These are phyloP conservation scores for Vireo griseus DNA, from an alignment of 2,797 vertebrate species.

Conservation along the genomic window DNA sequence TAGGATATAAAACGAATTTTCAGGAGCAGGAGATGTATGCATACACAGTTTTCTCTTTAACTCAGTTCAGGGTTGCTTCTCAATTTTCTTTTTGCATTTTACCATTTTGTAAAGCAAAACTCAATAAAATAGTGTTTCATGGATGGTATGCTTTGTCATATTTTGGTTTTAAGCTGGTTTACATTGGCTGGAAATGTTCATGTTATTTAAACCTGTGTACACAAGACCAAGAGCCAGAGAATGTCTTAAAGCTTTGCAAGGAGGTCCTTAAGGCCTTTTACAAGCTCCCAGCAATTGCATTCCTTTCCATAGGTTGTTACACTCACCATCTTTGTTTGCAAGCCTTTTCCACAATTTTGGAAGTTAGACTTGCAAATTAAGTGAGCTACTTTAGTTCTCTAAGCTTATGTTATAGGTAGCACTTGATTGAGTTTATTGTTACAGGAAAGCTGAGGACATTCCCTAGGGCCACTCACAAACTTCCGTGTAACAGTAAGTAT, in stretches of 20 bases:
- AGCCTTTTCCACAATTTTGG: neutral
- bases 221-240: neutral
- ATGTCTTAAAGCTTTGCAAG: neutral
- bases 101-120: neutral
- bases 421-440: constrained; percentile 39
- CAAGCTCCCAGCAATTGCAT: neutral
- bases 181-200: neutral
- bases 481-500: neutral
- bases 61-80: neutral
- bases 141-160: neutral
- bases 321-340: neutral
- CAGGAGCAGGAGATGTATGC: neutral
- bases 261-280: neutral
- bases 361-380: constrained; percentile 52
- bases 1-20: neutral
- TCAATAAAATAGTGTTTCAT: neutral
- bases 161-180: neutral
- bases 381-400: neutral
- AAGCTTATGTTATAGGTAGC: neutral
- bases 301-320: neutral
- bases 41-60: neutral
- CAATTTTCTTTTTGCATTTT: neutral
- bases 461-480: constrained; percentile 26
- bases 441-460: constrained; percentile 23
- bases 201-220: neutral